Conservation (phyloP, 2,113 vertebrate genomes). For the Tamias sibiricus region DNA sequence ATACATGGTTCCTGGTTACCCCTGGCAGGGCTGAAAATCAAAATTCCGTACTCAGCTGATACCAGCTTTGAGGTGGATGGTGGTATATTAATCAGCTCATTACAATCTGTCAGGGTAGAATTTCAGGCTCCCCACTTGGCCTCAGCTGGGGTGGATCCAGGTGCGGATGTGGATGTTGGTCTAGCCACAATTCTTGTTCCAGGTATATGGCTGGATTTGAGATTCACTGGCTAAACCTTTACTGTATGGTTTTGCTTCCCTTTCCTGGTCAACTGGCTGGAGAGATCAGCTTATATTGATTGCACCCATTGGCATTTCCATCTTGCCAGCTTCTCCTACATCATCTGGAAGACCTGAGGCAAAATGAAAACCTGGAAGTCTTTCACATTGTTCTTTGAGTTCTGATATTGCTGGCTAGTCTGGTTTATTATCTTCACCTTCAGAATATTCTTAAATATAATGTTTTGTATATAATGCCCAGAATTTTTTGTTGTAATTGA, state of each 20-base stretch:
- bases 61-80: rapidly evolving
- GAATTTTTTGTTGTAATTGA: neutral
- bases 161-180: rapidly evolving
- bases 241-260: neutral
- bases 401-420: neutral
- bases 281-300: neutral
- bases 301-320: neutral
- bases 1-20: neutral
- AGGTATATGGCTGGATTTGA: neutral
- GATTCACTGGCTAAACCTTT: neutral
- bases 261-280: neutral
- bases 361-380: neutral
- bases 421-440: neutral
- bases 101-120: neutral
- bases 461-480: neutral
- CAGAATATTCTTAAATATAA: neutral
- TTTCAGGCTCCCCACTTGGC: neutral
- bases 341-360: neutral
- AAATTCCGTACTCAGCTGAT: neutral
- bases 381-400: neutral
- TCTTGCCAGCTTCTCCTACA: neutral
- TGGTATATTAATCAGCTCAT: neutral
- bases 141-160: neutral
- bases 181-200: too few relatives aligned
- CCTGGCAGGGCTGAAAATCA: neutral